A percentile compares a stretch with the other conserved stretches of the same genome.
Evolutionary conservation across 2,797 vertebrate genomes (phyloP).

Genomic region (Huso huso): DNA sequence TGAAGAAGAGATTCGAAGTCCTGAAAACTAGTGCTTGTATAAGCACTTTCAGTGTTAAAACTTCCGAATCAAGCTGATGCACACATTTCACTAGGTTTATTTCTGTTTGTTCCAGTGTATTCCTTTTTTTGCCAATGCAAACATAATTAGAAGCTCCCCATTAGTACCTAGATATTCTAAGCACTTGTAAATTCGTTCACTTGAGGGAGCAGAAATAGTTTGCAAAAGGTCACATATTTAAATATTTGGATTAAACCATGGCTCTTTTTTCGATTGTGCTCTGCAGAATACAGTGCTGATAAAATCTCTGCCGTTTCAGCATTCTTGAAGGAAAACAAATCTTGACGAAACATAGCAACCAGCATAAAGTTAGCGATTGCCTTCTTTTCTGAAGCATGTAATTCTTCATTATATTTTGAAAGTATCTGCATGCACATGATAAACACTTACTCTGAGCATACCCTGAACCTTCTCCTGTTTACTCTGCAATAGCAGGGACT

Average conservation of each 20-base stretch:
- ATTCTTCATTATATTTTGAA: too few relatives aligned
- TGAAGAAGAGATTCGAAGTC: too few relatives aligned
- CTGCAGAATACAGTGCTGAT: not conserved
- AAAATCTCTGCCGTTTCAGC: not conserved
- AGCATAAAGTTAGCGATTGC: not conserved
- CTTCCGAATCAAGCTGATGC: too few relatives aligned
- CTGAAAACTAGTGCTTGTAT: too few relatives aligned
- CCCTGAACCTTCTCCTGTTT: too few relatives aligned
- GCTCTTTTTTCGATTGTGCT: not conserved
- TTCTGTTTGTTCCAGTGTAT: too few relatives aligned
- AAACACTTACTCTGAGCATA: too few relatives aligned
- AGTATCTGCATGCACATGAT: too few relatives aligned
- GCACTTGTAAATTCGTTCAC: not conserved
- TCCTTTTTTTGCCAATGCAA: conserved; percentile 2
- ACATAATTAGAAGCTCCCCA: conserved; percentile 13
- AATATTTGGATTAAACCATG: not conserved
- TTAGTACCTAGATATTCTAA: not conserved
- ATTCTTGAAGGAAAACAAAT: conserved; percentile 1
- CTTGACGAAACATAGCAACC: not conserved
- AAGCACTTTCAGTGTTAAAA: too few relatives aligned
- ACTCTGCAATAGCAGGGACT: too few relatives aligned
- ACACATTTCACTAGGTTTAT: too few relatives aligned
- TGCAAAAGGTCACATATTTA: not conserved
- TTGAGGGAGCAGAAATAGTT: conserved; percentile 5
- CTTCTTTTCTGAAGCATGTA: not conserved